A percentile compares a stretch with the other conserved stretches of the same genome.
Evolutionary conservation across 2,888 invertebrate genomes (phyloP).

Genomic region (Pogonocherus hispidulus): DNA sequence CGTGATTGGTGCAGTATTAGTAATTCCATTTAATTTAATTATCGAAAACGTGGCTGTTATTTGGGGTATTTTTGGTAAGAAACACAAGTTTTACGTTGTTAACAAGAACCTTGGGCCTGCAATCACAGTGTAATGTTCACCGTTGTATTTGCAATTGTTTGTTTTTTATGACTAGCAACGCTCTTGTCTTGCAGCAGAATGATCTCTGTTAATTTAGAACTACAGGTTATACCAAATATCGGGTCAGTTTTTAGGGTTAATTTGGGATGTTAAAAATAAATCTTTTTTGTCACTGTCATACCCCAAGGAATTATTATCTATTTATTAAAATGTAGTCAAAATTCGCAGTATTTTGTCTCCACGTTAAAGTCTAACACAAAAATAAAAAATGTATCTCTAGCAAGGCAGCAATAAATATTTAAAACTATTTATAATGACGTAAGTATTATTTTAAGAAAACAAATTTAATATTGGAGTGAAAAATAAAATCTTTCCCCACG

Average conservation of each 20-base stretch:
- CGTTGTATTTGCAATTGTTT: background rate
- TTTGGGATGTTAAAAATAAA: background rate
- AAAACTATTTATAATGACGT: too few relatives aligned
- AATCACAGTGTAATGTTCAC: constrained; percentile 73
- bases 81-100: constrained; percentile 97
- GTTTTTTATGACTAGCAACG: background rate
- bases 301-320: background rate
- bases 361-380: background rate
- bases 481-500: too few relatives aligned
- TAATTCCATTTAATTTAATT: constrained; percentile 93
- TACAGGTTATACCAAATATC: background rate
- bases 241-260: background rate
- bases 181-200: background rate
- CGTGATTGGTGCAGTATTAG: constrained; percentile 87
- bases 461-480: too few relatives aligned
- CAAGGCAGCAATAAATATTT: too few relatives aligned
- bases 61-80: constrained; percentile 94
- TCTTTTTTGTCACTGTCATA: background rate
- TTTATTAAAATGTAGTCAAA: background rate
- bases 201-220: constrained; percentile 1
- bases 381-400: too few relatives aligned
- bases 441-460: too few relatives aligned
- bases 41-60: constrained; percentile 96
- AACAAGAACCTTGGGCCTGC: constrained; percentile 88
- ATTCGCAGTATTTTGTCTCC: background rate